Base-by-base conservation (phyloP, 2,888 invertebrate genomes). In the Magallana nippona region DNA sequence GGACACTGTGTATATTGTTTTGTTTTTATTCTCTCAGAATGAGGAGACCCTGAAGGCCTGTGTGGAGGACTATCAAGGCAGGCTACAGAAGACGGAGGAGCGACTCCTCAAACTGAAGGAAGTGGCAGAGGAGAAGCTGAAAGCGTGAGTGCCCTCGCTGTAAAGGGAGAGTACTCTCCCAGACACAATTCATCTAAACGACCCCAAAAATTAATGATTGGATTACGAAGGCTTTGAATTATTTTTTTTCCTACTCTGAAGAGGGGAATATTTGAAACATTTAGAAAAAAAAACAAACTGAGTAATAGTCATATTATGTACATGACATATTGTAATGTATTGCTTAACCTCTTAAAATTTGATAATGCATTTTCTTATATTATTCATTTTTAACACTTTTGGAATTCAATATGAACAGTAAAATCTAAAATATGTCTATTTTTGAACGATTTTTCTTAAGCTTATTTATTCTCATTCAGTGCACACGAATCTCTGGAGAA, bases 51-150 rank as follows among this genome's bases (percentile, higher is more conserved):
- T 95, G 86, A 95, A 95, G 88, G 92, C 93, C 32, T 96, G 96
- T 88, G 95, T 97, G 11, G 95, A 96, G 86, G 96, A 96, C 84
- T 96, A 96, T 91, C 96, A 96, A 94, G 96, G 96, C 92, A 96
- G 96, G 79, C 95, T 97, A 85, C 96, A 96, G 91, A 95, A 96
- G 93, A 96, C 97, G 92, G 97, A 97, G 92, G 96, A 97, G 85
- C 96, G 97, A 93, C 98, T 98, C 94, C 97, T 97, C 90, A 96
- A 97, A 89, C 95, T 98, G 90, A 97, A 98, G 93, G 96, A 96
- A 91, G 97, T 98, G 94, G 98, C 98, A 55, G 97, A 97, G 95
- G 96, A 97, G 89, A 98, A 98, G 95, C 95, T 98, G 81, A 97
- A 96, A 94, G 96, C 96, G 97, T 97, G 95, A 95, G 91, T 77